These are phyloP conservation scores for Zaprionus davidi DNA, from an alignment of 1,140 invertebrate genomes.

Conservation along the genomic window DNA sequence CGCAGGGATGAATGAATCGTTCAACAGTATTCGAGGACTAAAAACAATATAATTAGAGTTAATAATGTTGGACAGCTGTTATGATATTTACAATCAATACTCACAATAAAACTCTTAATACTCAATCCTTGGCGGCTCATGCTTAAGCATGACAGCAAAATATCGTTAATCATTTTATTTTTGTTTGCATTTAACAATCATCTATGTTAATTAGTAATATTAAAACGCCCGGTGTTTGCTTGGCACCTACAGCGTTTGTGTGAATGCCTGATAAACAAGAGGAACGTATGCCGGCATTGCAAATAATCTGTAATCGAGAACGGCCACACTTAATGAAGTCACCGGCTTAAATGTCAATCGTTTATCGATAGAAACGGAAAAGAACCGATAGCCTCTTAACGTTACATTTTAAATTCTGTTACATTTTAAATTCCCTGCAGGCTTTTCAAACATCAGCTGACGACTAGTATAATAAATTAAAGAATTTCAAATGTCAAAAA, in stretches of 20 bases:
- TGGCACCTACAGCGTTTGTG: slow-evolving; percentile 4
- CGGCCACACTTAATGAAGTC: slow-evolving; percentile 23
- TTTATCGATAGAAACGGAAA: slow-evolving; percentile 6
- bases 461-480: not conserved
- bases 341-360: not conserved
- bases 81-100: not conserved
- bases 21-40: slow-evolving; percentile 49
- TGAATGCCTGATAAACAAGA: slow-evolving; percentile 14
- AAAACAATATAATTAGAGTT: not conserved
- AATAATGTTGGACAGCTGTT: not conserved
- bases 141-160: slow-evolving; percentile 72
- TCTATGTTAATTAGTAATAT: not conserved
- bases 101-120: slow-evolving; percentile 66
- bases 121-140: slow-evolving; percentile 41
- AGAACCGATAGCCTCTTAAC: not conserved
- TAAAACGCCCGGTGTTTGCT: slow-evolving; percentile 10
- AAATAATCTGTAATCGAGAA: not conserved
- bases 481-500: not conserved
- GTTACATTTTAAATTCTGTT: not conserved
- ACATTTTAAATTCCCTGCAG: not conserved
- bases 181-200: not conserved
- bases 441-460: not conserved
- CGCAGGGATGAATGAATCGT: slow-evolving; percentile 76
- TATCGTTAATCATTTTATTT: slow-evolving; percentile 73
- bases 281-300: slow-evolving; percentile 2